Evolutionary conservation across 2,888 invertebrate species (phyloP), one percentile per base, ranked within the genome.

Genomic region (Muschampia plurimacula): DNA sequence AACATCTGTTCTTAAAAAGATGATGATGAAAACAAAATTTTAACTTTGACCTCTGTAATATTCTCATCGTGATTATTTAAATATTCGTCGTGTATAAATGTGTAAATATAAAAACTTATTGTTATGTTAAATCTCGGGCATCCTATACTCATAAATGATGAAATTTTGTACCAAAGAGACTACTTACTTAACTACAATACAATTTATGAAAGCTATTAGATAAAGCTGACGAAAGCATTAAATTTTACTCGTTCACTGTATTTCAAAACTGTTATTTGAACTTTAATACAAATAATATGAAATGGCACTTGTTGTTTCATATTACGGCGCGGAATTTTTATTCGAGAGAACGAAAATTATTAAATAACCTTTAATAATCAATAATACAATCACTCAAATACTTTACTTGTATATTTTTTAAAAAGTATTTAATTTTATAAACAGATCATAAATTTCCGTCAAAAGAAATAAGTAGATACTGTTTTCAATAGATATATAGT

Each of bases 111-210:
- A 15, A 63, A 10, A 41, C 22, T 22, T 15, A 2, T 8, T 15
- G 1, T 22, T 55, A 15, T 55, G 8, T 15, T 62, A 6, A 69
- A 52, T 60, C 55, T 32, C 69, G 28, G 69, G 69, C 63, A 69
- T 69, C 13, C 64, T 55, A 69, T 69, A 55, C 63, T 69, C 52
- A 69, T 55, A 28, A 41, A 69, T 46, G 32, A 49, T 52, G 65
- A 49, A 41, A 55, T 32, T 60, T 64, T 69, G 69, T 63, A 63
- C 69, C 69, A 69, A 69, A 69, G 69, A 69, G 55, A 69, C 52
- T 41, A 49, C 60, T 22, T 69, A 68, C 32, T n/a, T 64, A 64
- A 22, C 22, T 22, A 22, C 1, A 22, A 22, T 22, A 22, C 64
- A 46, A 46, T n/a, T 49, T 4, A 13, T 41, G 49, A 6, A 6